Evolutionary conservation across 2,113 vertebrate species (phyloP).

Genomic region (Cynocephalus volans): DNA sequence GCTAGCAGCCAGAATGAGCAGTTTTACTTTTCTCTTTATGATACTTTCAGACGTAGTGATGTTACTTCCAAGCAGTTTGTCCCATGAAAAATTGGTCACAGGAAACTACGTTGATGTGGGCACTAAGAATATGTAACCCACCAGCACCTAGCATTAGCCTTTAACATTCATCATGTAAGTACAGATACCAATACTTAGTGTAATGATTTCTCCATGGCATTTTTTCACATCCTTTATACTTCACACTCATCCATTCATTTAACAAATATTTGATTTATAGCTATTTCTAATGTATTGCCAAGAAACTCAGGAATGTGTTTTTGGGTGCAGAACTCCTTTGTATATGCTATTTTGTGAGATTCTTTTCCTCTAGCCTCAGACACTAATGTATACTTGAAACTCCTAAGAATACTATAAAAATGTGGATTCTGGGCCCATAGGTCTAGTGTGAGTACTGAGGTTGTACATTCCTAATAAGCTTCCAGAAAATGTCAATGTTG

Average conservation of each 20-base stretch:
- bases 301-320: neutral
- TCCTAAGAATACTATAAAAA: neutral
- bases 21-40: neutral
- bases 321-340: neutral
- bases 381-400: neutral
- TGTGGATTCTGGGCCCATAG: neutral
- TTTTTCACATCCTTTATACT: neutral
- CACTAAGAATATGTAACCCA: too few species aligned
- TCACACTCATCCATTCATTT: neutral
- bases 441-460: neutral
- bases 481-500: neutral
- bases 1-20: neutral
- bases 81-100: neutral
- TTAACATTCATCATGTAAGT: neutral
- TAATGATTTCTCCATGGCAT: too few species aligned
- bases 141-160: rapidly evolving
- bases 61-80: constrained; percentile 17
- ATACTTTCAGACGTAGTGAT: neutral
- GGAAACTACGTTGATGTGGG: rapidly evolving
- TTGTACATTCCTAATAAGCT: neutral
- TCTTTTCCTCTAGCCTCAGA: neutral
- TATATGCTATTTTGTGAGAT: neutral
- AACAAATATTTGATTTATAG: neutral
- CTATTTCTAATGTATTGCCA: neutral
- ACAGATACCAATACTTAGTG: too few species aligned